Conservation (phyloP, 2,888 invertebrate species). For the Lutraria lutraria region DNA sequence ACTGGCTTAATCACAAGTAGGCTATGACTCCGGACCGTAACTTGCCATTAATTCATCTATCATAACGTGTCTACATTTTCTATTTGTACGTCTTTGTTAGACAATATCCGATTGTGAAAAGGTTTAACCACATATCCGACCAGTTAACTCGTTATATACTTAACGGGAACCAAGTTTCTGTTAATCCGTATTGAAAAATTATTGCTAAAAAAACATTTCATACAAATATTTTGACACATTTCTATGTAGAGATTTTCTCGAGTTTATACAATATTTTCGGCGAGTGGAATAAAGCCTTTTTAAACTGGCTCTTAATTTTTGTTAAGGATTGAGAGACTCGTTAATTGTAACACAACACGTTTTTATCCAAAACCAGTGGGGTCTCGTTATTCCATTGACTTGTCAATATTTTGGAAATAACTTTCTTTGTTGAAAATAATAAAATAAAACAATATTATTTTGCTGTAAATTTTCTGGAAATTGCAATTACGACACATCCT, state of each 20-base stretch:
- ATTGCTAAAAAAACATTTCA: conserved; percentile 61
- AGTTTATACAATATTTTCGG: conserved; percentile 28
- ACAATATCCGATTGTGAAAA: conserved; percentile 59
- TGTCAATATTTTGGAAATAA: conserved; percentile 18
- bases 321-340: neutral
- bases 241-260: conserved; percentile 54
- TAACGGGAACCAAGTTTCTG: conserved; percentile 47
- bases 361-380: neutral
- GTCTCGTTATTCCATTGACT: conserved; percentile 1
- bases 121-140: conserved; percentile 42
- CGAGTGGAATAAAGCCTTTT: neutral
- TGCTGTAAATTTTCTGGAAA: neutral
- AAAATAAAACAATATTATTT: conserved; percentile 4
- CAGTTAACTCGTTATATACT: conserved; percentile 70
- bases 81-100: conserved; percentile 43
- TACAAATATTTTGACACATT: conserved; percentile 55
- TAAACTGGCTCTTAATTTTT: neutral
- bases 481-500: neutral
- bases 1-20: neutral
- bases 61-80: neutral
- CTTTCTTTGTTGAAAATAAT: neutral
- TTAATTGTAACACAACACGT: conserved; percentile 10
- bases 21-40: neutral
- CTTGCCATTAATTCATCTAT: neutral
- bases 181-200: conserved; percentile 62